A percentile compares a stretch with the other conserved stretches of the same genome.
Conservation (phyloP, 1,140 invertebrate genomes). For the Stegodyphus dumicola region DNA sequence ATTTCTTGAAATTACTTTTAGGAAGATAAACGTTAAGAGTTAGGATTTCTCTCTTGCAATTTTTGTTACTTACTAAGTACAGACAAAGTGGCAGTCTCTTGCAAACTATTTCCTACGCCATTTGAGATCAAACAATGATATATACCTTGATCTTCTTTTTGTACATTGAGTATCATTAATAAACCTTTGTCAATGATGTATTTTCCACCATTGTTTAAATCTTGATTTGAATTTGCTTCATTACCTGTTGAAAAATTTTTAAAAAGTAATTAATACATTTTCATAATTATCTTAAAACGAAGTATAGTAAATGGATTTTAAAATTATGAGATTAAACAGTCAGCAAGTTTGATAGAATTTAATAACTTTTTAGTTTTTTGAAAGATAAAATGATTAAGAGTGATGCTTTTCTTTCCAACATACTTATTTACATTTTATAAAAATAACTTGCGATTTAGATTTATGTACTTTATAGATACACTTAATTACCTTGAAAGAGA, state of each 20-base stretch:
- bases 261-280: neutral
- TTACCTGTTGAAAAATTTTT: neutral
- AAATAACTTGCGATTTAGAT: no score
- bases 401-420: no score
- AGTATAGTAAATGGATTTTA: neutral
- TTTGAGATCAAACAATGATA: slow-evolving; percentile 51
- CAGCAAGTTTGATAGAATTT: no score
- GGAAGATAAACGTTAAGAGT: neutral
- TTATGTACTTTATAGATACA: no score
- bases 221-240: neutral
- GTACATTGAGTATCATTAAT: slow-evolving; percentile 29
- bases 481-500: no score
- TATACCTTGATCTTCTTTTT: slow-evolving; percentile 52
- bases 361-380: no score
- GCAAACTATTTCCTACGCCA: slow-evolving; percentile 23
- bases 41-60: neutral
- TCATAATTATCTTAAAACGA: slow-evolving; percentile 4
- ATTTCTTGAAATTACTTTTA: no score
- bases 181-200: neutral
- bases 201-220: neutral
- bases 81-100: slow-evolving; percentile 8
- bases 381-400: no score
- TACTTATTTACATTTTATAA: no score
- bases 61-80: slow-evolving; percentile 45
- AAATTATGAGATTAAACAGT: neutral